Evolutionary conservation across 2,888 invertebrate species (phyloP).

Genomic region (Xanthia icteritia): DNA sequence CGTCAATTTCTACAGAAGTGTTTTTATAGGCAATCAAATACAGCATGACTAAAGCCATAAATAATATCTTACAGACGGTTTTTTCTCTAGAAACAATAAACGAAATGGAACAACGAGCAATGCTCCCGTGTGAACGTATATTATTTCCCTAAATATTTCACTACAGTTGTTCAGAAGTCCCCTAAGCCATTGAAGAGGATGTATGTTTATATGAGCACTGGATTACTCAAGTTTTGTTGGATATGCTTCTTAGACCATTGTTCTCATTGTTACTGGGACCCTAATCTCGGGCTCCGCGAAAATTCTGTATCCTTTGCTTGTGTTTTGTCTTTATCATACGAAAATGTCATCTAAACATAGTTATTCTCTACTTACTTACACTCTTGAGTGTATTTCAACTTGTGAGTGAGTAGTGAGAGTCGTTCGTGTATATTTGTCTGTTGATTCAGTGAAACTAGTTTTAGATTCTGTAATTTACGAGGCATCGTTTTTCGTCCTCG

Average conservation of each 20-base stretch:
- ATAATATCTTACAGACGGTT: slow-evolving; percentile 34
- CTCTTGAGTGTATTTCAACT: slow-evolving; percentile 23
- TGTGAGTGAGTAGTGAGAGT: slow-evolving; percentile 22
- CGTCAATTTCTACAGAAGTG: slow-evolving; percentile 15
- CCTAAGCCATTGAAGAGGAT: slow-evolving; percentile 46
- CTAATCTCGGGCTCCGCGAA: slow-evolving; percentile 58
- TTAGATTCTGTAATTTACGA: slow-evolving; percentile 51
- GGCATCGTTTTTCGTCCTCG: slow-evolving; percentile 18
- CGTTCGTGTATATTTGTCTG: slow-evolving; percentile 41
- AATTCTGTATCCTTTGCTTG: slow-evolving; percentile 53
- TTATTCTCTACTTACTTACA: slow-evolving; percentile 20
- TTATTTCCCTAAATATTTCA: slow-evolving; percentile 56
- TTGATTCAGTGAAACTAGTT: slow-evolving; percentile 52
- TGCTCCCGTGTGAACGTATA: slow-evolving; percentile 26
- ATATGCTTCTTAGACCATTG: slow-evolving; percentile 64
- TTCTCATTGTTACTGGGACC: slow-evolving; percentile 63
- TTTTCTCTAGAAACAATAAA: slow-evolving; percentile 51
- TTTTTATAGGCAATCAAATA: slow-evolving; percentile 49
- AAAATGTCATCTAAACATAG: slow-evolving; percentile 26
- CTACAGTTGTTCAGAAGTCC: slow-evolving; percentile 44
- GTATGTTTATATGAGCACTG: slow-evolving; percentile 56
- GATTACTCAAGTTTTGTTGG: slow-evolving; percentile 65
- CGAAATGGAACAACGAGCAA: slow-evolving; percentile 45
- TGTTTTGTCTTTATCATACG: slow-evolving; percentile 46
- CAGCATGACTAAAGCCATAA: slow-evolving; percentile 27